A percentile compares a stretch with the other conserved stretches of the same genome.
Conservation (phyloP, 2,888 invertebrate genomes). For the Antheraea assamensis region DNA sequence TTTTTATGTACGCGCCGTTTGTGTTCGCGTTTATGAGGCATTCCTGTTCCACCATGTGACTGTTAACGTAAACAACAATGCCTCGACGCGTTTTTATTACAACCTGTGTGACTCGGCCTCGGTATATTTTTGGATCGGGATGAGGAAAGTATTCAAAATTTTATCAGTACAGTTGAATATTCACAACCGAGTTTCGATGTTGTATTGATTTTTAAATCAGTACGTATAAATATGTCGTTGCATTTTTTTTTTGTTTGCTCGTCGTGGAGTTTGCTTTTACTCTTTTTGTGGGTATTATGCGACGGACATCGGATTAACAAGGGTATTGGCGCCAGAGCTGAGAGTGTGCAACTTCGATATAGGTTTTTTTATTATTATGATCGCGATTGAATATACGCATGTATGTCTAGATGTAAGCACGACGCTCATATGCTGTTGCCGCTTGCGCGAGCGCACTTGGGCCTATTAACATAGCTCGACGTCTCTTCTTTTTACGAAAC, state of each 20-base stretch:
- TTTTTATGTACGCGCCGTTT: constrained; percentile 38
- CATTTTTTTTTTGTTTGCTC: constrained; percentile 39
- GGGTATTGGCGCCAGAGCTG: constrained; percentile 73
- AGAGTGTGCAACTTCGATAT: constrained; percentile 46
- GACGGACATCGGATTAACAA: constrained; percentile 75
- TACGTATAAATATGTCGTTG: constrained; percentile 53
- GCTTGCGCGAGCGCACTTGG: constrained; percentile 56
- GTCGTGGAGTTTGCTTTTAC: constrained; percentile 40
- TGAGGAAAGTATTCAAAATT: constrained; percentile 17
- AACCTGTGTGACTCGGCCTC: constrained; percentile 4
- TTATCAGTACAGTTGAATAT: constrained; percentile 28
- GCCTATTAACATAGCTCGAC: constrained; percentile 55
- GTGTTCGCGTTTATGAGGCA: constrained; percentile 40
- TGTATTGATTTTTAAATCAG: constrained; percentile 55
- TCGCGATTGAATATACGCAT: background rate
- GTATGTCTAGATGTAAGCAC: constrained; percentile 34
- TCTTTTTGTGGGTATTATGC: constrained; percentile 61
- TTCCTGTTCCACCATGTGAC: constrained; percentile 30
- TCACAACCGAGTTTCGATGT: constrained; percentile 27
- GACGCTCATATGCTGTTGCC: background rate
- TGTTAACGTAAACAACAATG: constrained; percentile 30
- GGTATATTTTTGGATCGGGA: constrained; percentile 3
- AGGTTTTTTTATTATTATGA: background rate
- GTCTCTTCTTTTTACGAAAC: constrained; percentile 41
- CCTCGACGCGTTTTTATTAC: constrained; percentile 19